Conservation (phyloP, 2,113 vertebrate species). For the Silurus glanis region DNA sequence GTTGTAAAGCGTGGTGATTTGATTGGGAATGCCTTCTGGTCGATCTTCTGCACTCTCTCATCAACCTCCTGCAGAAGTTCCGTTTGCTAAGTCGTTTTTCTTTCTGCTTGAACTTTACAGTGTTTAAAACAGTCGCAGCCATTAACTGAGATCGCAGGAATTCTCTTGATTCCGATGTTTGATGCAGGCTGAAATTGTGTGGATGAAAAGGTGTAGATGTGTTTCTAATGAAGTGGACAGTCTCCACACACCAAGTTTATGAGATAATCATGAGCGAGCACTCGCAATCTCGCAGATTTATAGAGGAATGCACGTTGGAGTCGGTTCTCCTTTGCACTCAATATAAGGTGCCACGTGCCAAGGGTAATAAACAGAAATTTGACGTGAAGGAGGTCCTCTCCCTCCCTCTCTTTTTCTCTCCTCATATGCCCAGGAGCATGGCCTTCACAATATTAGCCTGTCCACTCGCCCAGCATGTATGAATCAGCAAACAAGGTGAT, state of each 20-base stretch:
- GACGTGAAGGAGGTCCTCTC: conserved; percentile 29
- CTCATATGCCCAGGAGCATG: conserved; percentile 23
- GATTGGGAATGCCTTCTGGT: neutral
- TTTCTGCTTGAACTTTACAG: neutral
- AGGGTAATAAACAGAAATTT: conserved; percentile 40
- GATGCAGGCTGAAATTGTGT: neutral
- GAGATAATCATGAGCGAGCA: neutral
- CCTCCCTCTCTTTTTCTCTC: neutral
- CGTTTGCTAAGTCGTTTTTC: neutral
- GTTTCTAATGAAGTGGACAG: conserved; percentile 2
- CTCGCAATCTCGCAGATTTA: conserved; percentile 31
- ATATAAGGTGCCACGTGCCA: conserved; percentile 45
- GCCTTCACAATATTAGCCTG: conserved; percentile 37
- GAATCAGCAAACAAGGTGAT: neutral
- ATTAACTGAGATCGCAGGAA: neutral
- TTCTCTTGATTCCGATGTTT: neutral
- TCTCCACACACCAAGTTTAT: neutral
- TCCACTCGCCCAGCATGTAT: conserved; percentile 22
- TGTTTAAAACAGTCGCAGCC: no score
- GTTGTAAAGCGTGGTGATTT: neutral
- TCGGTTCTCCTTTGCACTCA: conserved; percentile 30
- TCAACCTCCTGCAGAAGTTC: neutral
- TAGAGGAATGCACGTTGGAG: conserved; percentile 34
- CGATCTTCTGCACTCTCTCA: neutral
- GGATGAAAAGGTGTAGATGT: neutral